phyloP scores from a whole-genome alignment of 2,113 vertebrate species.

The Tachuris rubrigastra region DNA sequence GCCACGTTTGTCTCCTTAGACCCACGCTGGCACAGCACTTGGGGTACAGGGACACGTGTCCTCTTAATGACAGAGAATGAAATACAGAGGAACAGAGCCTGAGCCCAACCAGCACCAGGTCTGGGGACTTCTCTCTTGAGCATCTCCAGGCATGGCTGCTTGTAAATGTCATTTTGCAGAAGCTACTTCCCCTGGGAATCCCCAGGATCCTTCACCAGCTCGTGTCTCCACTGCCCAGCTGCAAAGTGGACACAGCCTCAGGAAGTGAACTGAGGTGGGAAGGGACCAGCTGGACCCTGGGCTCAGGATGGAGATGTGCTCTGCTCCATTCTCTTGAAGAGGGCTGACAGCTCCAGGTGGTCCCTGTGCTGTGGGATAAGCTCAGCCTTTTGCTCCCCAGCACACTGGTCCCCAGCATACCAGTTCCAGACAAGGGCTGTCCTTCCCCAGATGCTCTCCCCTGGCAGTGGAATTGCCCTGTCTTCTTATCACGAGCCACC shows the following conservation, averaged over 20 bases:
- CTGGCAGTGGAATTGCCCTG: background rate
- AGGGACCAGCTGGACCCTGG: rapidly evolving
- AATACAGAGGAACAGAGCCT: background rate
- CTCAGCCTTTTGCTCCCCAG: background rate
- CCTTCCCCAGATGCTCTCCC: rapidly evolving
- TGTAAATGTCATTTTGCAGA: background rate
- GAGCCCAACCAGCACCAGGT: background rate
- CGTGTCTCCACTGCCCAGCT: background rate
- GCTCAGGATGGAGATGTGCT: background rate
- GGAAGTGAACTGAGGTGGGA: rapidly evolving
- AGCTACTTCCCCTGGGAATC: background rate
- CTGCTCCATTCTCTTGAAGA: background rate
- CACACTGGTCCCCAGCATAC: background rate
- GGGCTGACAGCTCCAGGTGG: rapidly evolving
- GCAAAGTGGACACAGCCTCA: background rate
- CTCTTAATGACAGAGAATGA: background rate
- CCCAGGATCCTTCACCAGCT: background rate
- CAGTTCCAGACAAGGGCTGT: background rate
- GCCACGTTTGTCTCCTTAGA: background rate
- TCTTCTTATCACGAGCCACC: background rate
- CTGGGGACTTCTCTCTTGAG: background rate
- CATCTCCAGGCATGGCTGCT: background rate
- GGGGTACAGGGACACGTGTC: rapidly evolving
- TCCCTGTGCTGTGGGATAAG: background rate
- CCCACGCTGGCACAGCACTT: background rate